Evolutionary conservation across 2,113 vertebrate genomes (phyloP).

Genomic region (Malurus elegans): DNA sequence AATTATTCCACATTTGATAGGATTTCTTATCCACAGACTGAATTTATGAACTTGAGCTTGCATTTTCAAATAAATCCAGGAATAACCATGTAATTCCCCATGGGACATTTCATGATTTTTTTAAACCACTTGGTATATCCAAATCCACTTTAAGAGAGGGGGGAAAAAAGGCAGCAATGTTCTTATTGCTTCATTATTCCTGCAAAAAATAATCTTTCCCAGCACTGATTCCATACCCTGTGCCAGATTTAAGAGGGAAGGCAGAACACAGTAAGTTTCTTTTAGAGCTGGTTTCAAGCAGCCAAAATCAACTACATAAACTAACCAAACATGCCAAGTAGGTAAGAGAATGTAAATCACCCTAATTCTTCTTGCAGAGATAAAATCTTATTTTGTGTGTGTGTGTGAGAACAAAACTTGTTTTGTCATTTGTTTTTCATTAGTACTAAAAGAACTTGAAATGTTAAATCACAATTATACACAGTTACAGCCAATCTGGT

Average conservation of each 20-base stretch:
- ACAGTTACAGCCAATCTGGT: not conserved
- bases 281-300: not conserved
- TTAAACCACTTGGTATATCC: constrained; percentile 13
- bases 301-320: not conserved
- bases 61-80: not conserved
- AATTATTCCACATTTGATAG: not conserved
- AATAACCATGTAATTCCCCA: not conserved
- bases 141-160: constrained; percentile 24
- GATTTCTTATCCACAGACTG: not conserved
- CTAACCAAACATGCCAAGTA: not conserved
- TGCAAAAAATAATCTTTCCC: constrained; percentile 9
- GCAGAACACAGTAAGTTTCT: not conserved
- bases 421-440: constrained; percentile 2
- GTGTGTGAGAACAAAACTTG: not conserved
- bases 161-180: not conserved
- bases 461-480: not conserved
- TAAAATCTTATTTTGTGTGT: not conserved
- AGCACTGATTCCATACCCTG: not conserved
- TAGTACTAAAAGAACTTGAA: not conserved
- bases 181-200: constrained; percentile 18
- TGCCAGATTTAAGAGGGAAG: not conserved
- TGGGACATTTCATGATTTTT: constrained; percentile 2
- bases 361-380: not conserved
- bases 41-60: not conserved
- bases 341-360: not conserved